phyloP scores from a whole-genome alignment of 1,140 invertebrate species.

The Periplaneta americana region DNA sequence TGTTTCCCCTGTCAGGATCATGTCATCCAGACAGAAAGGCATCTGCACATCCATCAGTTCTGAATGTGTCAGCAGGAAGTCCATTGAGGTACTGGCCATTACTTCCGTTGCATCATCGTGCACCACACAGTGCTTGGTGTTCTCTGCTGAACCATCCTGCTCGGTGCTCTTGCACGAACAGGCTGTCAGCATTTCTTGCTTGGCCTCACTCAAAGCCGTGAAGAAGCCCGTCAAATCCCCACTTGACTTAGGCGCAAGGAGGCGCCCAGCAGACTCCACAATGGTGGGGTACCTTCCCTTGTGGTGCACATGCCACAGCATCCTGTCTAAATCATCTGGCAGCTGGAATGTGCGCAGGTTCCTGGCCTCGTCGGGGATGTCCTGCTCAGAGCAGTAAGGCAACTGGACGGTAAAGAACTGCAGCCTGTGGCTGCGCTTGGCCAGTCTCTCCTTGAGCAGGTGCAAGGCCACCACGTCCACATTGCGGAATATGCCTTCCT shows the following conservation, averaged over 20 bases:
- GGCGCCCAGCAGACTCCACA: not conserved
- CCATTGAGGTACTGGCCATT: not conserved
- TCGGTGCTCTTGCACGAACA: not conserved
- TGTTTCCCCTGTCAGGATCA: not conserved
- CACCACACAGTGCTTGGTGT: not conserved
- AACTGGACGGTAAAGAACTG: slow-evolving; percentile 35
- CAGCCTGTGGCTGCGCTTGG: slow-evolving; percentile 25
- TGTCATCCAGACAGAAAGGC: not conserved
- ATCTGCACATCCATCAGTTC: not conserved
- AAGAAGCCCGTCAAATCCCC: not conserved
- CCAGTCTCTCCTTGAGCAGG: slow-evolving; percentile 33
- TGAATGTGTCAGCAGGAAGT: not conserved
- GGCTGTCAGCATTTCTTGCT: not conserved
- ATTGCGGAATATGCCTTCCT: slow-evolving; percentile 30
- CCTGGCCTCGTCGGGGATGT: slow-evolving; percentile 35
- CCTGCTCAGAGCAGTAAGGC: slow-evolving; percentile 35
- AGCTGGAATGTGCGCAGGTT: slow-evolving; percentile 32
- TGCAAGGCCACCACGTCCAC: slow-evolving; percentile 33
- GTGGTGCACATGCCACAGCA: slow-evolving; percentile 34
- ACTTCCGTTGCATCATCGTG: too few relatives aligned
- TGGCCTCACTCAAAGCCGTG: not conserved
- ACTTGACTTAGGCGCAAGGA: not conserved
- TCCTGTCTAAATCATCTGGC: slow-evolving; percentile 33
- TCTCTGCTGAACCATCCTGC: not conserved
- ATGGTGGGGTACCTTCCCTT: slow-evolving; percentile 21